Evolutionary conservation across 2,888 invertebrate genomes (phyloP).

Genomic region (Silvanus unidentatus): DNA sequence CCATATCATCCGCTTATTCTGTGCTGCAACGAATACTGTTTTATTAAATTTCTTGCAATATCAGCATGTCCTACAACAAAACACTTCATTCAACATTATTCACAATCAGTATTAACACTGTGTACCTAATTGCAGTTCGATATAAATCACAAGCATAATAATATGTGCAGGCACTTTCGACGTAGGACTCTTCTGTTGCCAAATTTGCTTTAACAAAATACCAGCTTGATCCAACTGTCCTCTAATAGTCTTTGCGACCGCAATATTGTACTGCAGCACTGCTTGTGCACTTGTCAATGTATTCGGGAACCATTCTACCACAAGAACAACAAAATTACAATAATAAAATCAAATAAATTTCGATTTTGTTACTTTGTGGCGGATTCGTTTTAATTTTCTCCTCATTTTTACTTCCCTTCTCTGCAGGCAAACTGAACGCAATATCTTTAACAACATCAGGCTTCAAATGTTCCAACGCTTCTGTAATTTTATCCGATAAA

Average conservation of each 20-base stretch:
- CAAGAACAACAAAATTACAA: conserved; percentile 5
- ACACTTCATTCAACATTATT: conserved; percentile 2
- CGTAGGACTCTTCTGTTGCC: conserved; percentile 49
- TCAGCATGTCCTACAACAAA: conserved; percentile 45
- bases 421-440: conserved; percentile 29
- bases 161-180: conserved; percentile 57
- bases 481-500: conserved; percentile 71
- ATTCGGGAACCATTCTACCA: conserved; percentile 57
- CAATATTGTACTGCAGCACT: conserved; percentile 72
- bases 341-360: conserved; percentile 1
- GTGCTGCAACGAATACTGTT: conserved; percentile 53
- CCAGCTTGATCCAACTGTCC: conserved; percentile 65
- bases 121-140: conserved; percentile 58
- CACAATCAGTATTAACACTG: conserved; percentile 49
- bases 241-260: conserved; percentile 66
- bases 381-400: conserved; percentile 39
- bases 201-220: conserved; percentile 46
- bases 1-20: conserved; percentile 24
- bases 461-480: conserved; percentile 79
- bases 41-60: conserved; percentile 55
- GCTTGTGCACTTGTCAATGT: conserved; percentile 61
- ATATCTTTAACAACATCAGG: conserved; percentile 63
- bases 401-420: conserved; percentile 45
- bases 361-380: conserved; percentile 31
- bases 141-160: conserved; percentile 59